Evolutionary conservation across 2,888 invertebrate species (phyloP), one percentile per base, ranked within the genome.

Genomic region (Halictus ligatus): DNA sequence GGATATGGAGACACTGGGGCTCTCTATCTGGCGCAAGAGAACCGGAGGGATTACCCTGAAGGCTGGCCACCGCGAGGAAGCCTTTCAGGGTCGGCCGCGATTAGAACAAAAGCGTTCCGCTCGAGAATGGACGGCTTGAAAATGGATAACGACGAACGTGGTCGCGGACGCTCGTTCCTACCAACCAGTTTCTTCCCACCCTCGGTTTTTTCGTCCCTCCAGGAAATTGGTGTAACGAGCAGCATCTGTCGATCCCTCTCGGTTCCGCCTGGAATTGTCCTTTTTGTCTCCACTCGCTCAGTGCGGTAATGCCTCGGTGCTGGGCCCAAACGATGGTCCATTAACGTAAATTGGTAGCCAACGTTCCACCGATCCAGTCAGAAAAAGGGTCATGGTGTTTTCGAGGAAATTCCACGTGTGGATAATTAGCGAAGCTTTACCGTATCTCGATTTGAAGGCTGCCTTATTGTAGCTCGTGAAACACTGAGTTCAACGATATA

Each of bases 71-170:
- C n/a, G 50, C 43, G 50, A 75, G 58, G 79, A 76, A 77, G 35
- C 76, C 80, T 76, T 77, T 84, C 35, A 73, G 76, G 73, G 40
- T 35, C 21, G 35, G 35, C 60, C 8, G 54, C 67, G 67, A 84
- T 85, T 80, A 76, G 79, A 76, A 76, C 84, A 67, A 85, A 79
- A 75, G 84, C 72, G 77, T 43, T 75, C 35, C 71, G 58, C n/a
- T 60, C 15, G 64, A n/a, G n/a, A 84, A 60, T n/a, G 21, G 77
- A 48, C 29, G 50, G 69, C 72, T 29, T 3, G 73, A 67, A 74
- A 78, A 83, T 78, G 84, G 71, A 75, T 72, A 84, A 85, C 84
- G 35, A 73, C 54, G 60, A 43, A 64, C 35, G 64, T 71, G 83
- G 71, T 64, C 71, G 78, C 35, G 18, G 2, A 40, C 40, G 69